Base-by-base conservation (phyloP, 35 echinoderm and acorn worm genomes). In the Chiridota heheva region DNA sequence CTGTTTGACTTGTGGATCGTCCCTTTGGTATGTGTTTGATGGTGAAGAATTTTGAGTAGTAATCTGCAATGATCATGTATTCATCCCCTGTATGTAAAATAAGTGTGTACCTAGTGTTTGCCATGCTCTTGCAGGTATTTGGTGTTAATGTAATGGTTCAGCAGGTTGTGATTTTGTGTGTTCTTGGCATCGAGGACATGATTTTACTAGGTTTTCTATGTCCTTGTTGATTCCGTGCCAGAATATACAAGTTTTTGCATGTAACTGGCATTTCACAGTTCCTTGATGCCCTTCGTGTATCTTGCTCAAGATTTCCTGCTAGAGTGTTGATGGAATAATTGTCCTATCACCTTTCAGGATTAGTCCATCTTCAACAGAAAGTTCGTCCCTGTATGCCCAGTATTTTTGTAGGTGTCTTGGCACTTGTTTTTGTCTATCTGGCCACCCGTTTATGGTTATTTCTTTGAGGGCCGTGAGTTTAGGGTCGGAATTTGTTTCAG, bases 221-320 rank as follows among this genome's bases (percentile, higher is more conserved):
- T 83, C 87, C 15, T 76, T 76, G 53, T 79, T 81, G 20, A 90
- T 66, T 2, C 70, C 59, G 8, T 46, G 63, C 87, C 87, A 90
- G 29, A 53, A 81, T 8, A 82, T 56, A 80, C 63, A 88, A 22
- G 64, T 71, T 71, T 70, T 91, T 40, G 84, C 84, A 31, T 67
- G 17, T 7, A 81, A 30, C 24, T 75, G 84, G n/a, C 84, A 88
- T 59, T 87, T 81, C 1, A 16, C 58, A 28, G 78, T 65, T 61
- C 90, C 90, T 82, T 87, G 75, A 66, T 92, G 90, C 30, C 63
- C 83, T 25, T 2, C 57, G 45, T 92, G 90, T 27, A 92, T 80
- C 51, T 65, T 87, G 7, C 74, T 25, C 4, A 82, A 31, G 4
- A 66, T 61, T 49, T 82, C 76, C 5, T 46, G 15, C 71, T 77